Base-by-base conservation (phyloP, 2,888 invertebrate species). In the Salpingus planirostris region DNA sequence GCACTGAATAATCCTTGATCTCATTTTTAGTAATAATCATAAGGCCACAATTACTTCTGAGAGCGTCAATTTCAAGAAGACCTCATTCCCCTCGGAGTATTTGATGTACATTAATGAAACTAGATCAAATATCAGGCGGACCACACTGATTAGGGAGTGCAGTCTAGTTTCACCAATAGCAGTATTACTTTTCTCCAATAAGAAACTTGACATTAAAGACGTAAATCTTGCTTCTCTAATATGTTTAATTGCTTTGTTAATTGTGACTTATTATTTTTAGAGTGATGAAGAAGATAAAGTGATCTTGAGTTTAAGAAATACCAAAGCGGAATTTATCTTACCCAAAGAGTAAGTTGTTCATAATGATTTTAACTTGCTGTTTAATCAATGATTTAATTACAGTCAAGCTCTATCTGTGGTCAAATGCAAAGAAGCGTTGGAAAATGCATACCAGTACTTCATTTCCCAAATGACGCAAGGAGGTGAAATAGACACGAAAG, bases 51-150 rank as follows among this genome's bases (percentile, higher is more conserved):
- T 81, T 23, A 66, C 71, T 2, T 60, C 69, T 1, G 77, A 78
- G n/a, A 80, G 78, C 55, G 76, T 81, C 0, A 80, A 80, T 63
- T 67, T 68, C 44, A 69, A 65, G 11, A 57, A 71, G 21, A 54
- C 55, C 12, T 33, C 47, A 0, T 72, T 68, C 44, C 59, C 60
- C 2, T 66, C 67, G 2, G 57, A 68, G 6, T 65, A 71, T 23
- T 44, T 78, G 1, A 60, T 73, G 1, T 75, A 78, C 54, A 71
- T 72, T 27, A 70, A 73, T 11, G 74, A 74, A 11, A 65, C 69
- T 1, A 70, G 75, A 36, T 73, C 74, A 0, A 53, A 62, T 7
- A 70, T 74, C 26, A 57, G 76, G 13, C 57, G 73, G 27, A 71
- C 70, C 0, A 62, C 71, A 0, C 51, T 76, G 0, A 68, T 78